These are phyloP conservation scores for Andrena haemorrhoa DNA, from an alignment of 2,888 invertebrate genomes.

Conservation along the genomic window DNA sequence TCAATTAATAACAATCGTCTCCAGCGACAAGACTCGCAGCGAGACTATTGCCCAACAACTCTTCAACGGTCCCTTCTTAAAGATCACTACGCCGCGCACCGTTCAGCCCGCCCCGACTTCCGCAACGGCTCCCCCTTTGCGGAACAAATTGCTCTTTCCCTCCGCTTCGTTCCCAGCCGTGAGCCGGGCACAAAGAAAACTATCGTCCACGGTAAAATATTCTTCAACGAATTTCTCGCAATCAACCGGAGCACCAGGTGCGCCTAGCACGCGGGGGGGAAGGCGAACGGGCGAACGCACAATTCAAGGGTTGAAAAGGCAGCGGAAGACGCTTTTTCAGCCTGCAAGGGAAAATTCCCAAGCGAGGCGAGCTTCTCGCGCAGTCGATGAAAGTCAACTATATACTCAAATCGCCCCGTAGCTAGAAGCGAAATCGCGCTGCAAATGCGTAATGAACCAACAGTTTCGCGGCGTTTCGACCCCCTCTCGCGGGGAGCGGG, in stretches of 20 bases:
- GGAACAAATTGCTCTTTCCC: slow-evolving; percentile 1
- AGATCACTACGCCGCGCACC: not conserved
- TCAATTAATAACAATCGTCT: too few relatives aligned
- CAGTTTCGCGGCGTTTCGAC: slow-evolving; percentile 27
- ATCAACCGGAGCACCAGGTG: slow-evolving; percentile 12
- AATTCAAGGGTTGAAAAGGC: slow-evolving; percentile 9
- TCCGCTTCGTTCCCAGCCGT: not conserved
- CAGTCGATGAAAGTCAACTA: slow-evolving; percentile 24
- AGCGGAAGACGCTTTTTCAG: slow-evolving; percentile 19
- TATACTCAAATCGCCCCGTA: slow-evolving; percentile 23
- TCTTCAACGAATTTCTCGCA: slow-evolving; percentile 14
- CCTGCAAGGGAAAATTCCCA: not conserved
- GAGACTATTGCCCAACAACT: not conserved
- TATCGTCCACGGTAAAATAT: slow-evolving; percentile 19
- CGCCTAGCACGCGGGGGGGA: not conserved
- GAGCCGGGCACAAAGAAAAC: not conserved
- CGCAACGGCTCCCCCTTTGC: not conserved
- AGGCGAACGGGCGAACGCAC: slow-evolving; percentile 3
- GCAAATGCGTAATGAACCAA: slow-evolving; percentile 43
- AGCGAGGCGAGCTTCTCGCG: slow-evolving; percentile 9
- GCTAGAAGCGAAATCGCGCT: slow-evolving; percentile 14
- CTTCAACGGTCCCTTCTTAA: not conserved
- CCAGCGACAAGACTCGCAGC: too few relatives aligned
- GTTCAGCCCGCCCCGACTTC: not conserved
- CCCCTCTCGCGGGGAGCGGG: not conserved